A percentile compares a stretch with the other conserved stretches of the same genome.
Evolutionary conservation across 2,113 vertebrate species (phyloP).

Genomic region (Nesogale talazaci): DNA sequence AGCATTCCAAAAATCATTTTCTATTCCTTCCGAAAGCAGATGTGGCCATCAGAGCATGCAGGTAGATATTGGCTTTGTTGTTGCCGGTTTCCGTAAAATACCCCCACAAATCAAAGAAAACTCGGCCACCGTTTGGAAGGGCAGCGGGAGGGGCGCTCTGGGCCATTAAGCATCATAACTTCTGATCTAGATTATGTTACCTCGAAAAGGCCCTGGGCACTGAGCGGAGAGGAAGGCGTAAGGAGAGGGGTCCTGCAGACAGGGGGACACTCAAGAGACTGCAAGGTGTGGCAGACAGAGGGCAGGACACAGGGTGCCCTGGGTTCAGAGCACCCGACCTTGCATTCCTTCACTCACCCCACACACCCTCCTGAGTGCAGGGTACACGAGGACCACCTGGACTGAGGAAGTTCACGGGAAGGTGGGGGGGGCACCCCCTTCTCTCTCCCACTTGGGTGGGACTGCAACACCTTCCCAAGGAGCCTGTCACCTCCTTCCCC

Average conservation of each 20-base stretch:
- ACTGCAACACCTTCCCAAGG: background rate
- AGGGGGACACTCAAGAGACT: too few species aligned
- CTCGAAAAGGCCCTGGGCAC: background rate
- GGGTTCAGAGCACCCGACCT: too few species aligned
- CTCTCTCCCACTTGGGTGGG: accelerated
- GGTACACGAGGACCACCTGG: too few species aligned
- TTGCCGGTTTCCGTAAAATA: too few species aligned
- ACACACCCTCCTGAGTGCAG: too few species aligned
- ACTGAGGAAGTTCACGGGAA: accelerated
- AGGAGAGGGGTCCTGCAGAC: too few species aligned
- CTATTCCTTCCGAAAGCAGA: constrained; percentile 23
- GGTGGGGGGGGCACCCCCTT: too few species aligned
- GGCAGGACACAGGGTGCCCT: too few species aligned
- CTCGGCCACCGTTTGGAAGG: background rate
- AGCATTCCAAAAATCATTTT: constrained; percentile 20
- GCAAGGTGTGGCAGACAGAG: too few species aligned
- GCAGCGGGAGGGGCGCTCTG: background rate
- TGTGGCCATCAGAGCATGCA: background rate
- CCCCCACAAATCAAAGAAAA: background rate
- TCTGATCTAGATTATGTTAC: background rate
- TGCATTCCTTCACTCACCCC: too few species aligned
- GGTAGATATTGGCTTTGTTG: background rate
- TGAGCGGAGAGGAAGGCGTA: background rate
- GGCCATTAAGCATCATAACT: background rate
- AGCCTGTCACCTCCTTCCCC: background rate